Base-by-base conservation (phyloP, 2,888 invertebrate species). In the Epiblema foenella region DNA sequence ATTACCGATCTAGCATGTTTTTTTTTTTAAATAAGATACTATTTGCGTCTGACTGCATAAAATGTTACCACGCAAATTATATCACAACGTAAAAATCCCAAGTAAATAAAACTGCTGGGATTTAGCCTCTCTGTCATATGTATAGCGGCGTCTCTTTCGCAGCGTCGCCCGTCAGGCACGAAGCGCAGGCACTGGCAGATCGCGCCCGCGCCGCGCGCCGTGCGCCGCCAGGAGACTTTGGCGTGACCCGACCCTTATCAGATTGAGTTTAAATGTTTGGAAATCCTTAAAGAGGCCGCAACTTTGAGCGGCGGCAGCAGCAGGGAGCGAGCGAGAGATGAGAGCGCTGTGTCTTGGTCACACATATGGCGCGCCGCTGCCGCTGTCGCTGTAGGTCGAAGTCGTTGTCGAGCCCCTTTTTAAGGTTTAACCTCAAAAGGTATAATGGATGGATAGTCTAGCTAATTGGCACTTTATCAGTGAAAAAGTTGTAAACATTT, bases 131-230 rank as follows among this genome's bases (percentile, higher is more conserved):
- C 49, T 4, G 46, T 10, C 18, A 33, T 49, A 15, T 49, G 42
- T 37, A 52, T 51, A 17, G 46, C 42, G 62, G 56, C 51, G 57
- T 77, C 39, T 79, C 77, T 80, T 83, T 77, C 83, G 60, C 87
- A 89, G 89, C 81, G 79, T 71, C 77, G 79, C 79, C 71, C 81
- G 73, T 73, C 83, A 60, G 81, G 83, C 72, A 76, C 82, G 82
- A 88, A 85, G 82, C 81, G 87, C 70, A 84, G 85, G 51, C 83
- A 83, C 77, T 87, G 86, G 85, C 80, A 81, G 82, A 79, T 77
- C 75, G 73, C 74, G 74, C 60, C 74, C 74, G 74, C 68, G 39
- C 63, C 70, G 74, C 51, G 63, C 63, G 37, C n/a, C 63, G 37
- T 2, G 1, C 37, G 18, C 64, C 64, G 64, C 64, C 39, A 56